phyloP scores from a whole-genome alignment of 2,113 vertebrate species.

The Limanda limanda region DNA sequence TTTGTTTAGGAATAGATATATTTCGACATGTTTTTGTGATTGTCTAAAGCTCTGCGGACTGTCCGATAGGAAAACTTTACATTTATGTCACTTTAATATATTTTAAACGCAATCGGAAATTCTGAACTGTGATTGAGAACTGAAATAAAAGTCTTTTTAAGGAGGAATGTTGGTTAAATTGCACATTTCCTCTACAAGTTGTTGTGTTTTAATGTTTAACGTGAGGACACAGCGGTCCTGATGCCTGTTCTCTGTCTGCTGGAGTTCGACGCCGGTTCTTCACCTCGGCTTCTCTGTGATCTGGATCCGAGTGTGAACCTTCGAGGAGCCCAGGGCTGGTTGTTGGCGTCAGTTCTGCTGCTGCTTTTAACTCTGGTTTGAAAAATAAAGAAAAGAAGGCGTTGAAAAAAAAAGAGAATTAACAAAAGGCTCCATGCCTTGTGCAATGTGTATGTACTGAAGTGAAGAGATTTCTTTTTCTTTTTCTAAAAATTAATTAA shows the following conservation, averaged over 20 bases:
- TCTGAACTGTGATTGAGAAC: not conserved
- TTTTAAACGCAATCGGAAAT: too few species aligned
- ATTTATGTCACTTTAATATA: slow-evolving; percentile 16
- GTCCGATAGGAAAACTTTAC: not conserved
- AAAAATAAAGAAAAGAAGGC: not conserved
- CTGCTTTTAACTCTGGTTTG: slow-evolving; percentile 65
- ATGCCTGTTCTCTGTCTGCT: slow-evolving; percentile 45
- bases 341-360: slow-evolving; percentile 59
- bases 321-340: slow-evolving; percentile 53
- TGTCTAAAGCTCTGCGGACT: not conserved
- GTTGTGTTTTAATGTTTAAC: not conserved
- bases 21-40: not conserved
- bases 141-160: not conserved
- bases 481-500: slow-evolving; percentile 75
- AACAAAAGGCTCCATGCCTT: slow-evolving; percentile 44
- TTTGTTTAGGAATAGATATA: slow-evolving; percentile 13
- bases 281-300: slow-evolving; percentile 16
- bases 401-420: not conserved
- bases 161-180: slow-evolving; percentile 2
- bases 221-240: not conserved
- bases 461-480: slow-evolving; percentile 66
- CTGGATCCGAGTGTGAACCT: slow-evolving; percentile 12
- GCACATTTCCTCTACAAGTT: not conserved
- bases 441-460: slow-evolving; percentile 76
- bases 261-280: slow-evolving; percentile 26